Evolutionary conservation across 2,797 vertebrate genomes (phyloP).

Genomic region (Thaleichthys pacificus): DNA sequence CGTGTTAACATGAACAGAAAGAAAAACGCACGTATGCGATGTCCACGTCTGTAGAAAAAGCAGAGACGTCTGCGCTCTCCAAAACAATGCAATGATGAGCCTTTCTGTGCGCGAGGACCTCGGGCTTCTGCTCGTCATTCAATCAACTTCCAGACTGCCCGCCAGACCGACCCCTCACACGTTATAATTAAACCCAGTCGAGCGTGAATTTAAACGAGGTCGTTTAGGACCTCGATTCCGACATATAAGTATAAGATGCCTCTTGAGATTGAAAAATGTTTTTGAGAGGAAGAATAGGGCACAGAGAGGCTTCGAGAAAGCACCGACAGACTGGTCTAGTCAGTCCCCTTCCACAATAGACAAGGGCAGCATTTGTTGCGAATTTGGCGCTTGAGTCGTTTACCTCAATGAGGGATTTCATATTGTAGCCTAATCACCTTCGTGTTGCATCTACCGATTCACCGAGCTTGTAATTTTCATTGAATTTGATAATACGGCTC

Average conservation of each 20-base stretch:
- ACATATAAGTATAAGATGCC: not conserved
- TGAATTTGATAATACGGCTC: not conserved
- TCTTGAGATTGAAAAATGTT: not conserved
- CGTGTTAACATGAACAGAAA: not conserved
- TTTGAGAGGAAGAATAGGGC: not conserved
- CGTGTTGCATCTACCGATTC: not conserved
- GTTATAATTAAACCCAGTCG: conserved; percentile 40
- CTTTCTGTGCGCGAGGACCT: conserved; percentile 32
- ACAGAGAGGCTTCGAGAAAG: conserved; percentile 32
- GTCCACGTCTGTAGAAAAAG: not conserved
- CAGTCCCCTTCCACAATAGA: conserved; percentile 47
- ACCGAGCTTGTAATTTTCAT: not conserved
- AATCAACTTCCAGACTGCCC: conserved; percentile 46
- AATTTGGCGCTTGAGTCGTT: conserved; percentile 61
- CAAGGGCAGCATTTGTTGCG: conserved; percentile 52
- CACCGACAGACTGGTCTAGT: conserved; percentile 15
- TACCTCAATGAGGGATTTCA: conserved; percentile 53
- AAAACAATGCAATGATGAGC: conserved; percentile 31
- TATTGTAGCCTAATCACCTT: conserved; percentile 6
- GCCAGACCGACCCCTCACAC: conserved; percentile 36
- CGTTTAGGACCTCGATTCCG: conserved; percentile 24
- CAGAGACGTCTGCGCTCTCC: not conserved
- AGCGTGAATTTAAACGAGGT: conserved; percentile 55
- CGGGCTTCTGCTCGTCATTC: conserved; percentile 42
- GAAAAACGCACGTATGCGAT: not conserved